These are phyloP conservation scores for Cacatua alba DNA, from an alignment of 2,113 vertebrate genomes.

Conservation along the genomic window DNA sequence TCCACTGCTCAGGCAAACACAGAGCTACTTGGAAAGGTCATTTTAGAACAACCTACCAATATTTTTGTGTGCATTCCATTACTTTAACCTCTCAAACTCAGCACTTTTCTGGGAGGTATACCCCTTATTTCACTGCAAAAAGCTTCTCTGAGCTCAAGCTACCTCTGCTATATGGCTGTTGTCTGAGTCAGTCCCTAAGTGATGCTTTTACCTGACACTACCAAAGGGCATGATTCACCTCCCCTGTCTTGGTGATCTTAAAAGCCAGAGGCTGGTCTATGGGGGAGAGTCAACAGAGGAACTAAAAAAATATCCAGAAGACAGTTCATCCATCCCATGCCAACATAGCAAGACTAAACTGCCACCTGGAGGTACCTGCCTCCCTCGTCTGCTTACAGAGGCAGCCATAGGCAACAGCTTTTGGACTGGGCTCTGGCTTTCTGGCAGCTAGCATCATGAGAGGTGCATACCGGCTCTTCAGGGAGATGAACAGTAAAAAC, in stretches of 20 bases:
- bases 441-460: fast-evolving
- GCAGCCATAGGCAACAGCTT: background rate
- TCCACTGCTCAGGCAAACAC: background rate
- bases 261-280: background rate
- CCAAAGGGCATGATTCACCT: background rate
- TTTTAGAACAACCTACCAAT: background rate
- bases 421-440: background rate
- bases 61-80: background rate
- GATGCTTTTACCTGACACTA: background rate
- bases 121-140: background rate
- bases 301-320: background rate
- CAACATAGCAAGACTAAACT: background rate
- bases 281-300: background rate
- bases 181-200: background rate
- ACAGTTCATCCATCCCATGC: background rate
- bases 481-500: background rate
- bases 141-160: background rate
- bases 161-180: background rate
- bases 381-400: background rate
- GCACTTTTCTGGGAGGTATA: background rate
- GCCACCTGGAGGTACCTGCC: background rate
- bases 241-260: background rate
- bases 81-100: background rate
- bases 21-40: background rate
- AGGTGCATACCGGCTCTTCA: background rate